Percentiles rank a stretch among this genome's conserved stretches.
phyloP scores from a whole-genome alignment of 2,797 vertebrate genomes.

The Chloroceryle inda region DNA sequence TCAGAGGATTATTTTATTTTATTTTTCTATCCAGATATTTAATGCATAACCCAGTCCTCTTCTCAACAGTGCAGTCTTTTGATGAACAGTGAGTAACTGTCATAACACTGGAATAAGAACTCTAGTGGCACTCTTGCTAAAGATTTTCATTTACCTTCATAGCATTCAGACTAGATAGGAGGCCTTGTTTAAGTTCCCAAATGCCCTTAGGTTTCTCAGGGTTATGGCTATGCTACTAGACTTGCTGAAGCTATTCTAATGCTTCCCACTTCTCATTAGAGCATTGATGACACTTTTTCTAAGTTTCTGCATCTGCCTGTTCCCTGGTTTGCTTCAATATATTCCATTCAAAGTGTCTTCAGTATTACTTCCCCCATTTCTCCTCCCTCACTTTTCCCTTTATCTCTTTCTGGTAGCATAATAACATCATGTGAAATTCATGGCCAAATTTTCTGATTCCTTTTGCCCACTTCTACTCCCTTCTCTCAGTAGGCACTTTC shows the following conservation, averaged over 20 bases:
- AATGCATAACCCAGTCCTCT: conserved; percentile 34
- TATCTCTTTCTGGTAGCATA: background rate
- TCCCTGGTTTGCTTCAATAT: conserved; percentile 18
- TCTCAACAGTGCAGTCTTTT: conserved; percentile 32
- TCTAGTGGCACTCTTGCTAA: conserved; percentile 16
- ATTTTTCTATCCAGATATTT: background rate
- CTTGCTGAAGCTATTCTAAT: conserved; percentile 5
- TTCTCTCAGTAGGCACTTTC: background rate
- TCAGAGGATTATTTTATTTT: background rate
- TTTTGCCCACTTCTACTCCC: background rate
- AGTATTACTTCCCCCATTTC: background rate
- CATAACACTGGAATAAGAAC: conserved; percentile 28
- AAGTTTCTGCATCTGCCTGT: background rate
- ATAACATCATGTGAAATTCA: conserved; percentile 14
- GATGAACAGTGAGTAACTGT: conserved; percentile 15
- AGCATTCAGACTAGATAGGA: conserved; percentile 37
- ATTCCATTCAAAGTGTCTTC: conserved; percentile 12
- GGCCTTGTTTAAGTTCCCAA: conserved; percentile 63
- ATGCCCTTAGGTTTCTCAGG: conserved; percentile 60
- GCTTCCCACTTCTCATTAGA: conserved; percentile 37
- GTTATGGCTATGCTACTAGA: conserved; percentile 4
- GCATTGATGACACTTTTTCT: conserved; percentile 37
- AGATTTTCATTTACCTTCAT: conserved; percentile 65
- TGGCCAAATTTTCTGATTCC: background rate
- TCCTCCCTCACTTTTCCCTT: background rate